Base-by-base conservation (phyloP, 2,113 vertebrate species). In the Athene cunicularia region DNA sequence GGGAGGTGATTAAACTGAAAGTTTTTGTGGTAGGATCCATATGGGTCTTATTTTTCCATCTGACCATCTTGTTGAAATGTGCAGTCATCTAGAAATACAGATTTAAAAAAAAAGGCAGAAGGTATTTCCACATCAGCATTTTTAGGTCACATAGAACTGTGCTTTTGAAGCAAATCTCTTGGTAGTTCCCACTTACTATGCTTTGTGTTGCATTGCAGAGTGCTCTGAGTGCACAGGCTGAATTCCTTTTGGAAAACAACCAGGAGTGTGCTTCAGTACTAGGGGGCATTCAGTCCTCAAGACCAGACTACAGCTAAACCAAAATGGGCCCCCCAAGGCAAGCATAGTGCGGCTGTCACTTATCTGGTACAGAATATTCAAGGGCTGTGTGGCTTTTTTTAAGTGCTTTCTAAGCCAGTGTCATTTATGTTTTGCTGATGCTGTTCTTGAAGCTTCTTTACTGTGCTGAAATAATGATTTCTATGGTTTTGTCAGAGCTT, bases 341-440 rank as follows among this genome's bases (percentile, higher is more conserved):
- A 74, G 11, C 6, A 4, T 70, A 60, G 35, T 27, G 22, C 59
- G 37, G 24, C 4, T 74, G n/a, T 71, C 1, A 4, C 1, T 0
- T 59, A 30, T 6, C 12, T 70, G 21, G 22, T 41, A 17, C 4
- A 73, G 49, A 79, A 9, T 55, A 19, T 32, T 76, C 1, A 8
- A 88, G 33, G 12, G 14, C 27, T 73, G 4, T 72, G 17, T 23
- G 9, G 5, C 21, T 45, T 73, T 73, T 55, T 77, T 79, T 83
- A 70, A 32, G 16, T 50, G 17, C 39, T 67, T 93, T 62, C 6
- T 68, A 72, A 67, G 24, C 28, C 22, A 26, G 17, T 67, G 33
- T 67, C 19, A 17, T 6, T 1, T 59, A 4, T 56, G 27, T 76
- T 86, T 82, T 86, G 15, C 39, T 80, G 50, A 32, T 71, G n/a